Evolutionary conservation across 2,113 vertebrate genomes (phyloP).

Genomic region (Pomatostomus ruficeps): DNA sequence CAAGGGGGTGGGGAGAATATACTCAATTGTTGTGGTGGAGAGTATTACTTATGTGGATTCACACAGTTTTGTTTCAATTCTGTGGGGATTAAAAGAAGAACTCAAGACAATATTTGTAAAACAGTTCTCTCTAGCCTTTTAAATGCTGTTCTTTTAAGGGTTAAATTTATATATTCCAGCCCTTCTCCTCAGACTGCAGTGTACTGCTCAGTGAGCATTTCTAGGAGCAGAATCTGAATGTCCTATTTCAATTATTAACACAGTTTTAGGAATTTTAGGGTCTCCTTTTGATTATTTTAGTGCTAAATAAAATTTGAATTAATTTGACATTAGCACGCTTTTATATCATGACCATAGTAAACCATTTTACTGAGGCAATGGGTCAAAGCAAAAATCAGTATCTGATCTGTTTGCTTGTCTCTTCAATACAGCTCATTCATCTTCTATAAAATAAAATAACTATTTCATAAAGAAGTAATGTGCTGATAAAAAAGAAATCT

Average conservation of each 20-base stretch:
- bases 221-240: conserved; percentile 52
- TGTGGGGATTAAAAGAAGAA: not conserved
- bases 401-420: not conserved
- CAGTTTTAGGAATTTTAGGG: not conserved
- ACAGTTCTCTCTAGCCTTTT: not conserved
- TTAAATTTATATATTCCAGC: not conserved
- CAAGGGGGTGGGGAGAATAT: not conserved
- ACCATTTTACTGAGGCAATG: not conserved
- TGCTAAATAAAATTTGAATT: conserved; percentile 52
- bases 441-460: not conserved
- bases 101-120: not conserved
- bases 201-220: conserved; percentile 45
- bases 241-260: conserved; percentile 45
- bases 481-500: not conserved
- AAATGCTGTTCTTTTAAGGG: not conserved
- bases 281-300: conserved; percentile 22
- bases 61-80: not conserved
- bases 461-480: not conserved
- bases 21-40: not conserved
- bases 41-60: not conserved
- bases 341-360: not conserved
- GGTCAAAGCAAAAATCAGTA: not conserved
- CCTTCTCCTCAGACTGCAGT: not conserved
- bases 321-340: not conserved
- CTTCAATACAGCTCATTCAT: not conserved